A percentile compares a stretch with the other conserved stretches of the same genome.
Conservation (phyloP, 1,140 invertebrate species). For the Matsumurasca onukii region DNA sequence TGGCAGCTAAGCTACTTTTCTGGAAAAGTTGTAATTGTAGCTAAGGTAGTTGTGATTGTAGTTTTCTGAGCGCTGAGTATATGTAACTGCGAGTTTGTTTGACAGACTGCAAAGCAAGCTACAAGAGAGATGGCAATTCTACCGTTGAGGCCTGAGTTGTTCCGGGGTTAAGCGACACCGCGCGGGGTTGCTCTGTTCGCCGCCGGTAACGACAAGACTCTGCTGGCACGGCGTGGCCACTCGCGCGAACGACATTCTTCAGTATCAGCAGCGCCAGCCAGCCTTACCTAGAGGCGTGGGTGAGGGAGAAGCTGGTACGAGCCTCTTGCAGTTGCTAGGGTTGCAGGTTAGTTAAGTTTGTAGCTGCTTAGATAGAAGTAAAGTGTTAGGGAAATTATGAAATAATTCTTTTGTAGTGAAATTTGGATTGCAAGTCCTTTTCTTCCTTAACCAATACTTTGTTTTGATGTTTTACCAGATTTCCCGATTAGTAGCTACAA, state of each 20-base stretch:
- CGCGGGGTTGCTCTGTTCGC: slow-evolving; percentile 94
- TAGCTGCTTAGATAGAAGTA: too few relatives aligned
- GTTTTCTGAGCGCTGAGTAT: too few relatives aligned
- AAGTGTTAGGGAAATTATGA: too few relatives aligned
- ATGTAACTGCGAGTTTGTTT: too few relatives aligned
- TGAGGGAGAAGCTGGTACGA: slow-evolving; percentile 96
- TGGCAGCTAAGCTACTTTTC: too few relatives aligned
- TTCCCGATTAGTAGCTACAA: too few relatives aligned
- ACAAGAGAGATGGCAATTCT: slow-evolving; percentile 97
- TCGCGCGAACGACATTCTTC: slow-evolving; percentile 84
- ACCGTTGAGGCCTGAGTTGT: slow-evolving; percentile 92
- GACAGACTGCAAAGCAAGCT: slow-evolving; percentile 90
- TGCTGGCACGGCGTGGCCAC: slow-evolving; percentile 42
- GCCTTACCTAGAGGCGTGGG: slow-evolving; percentile 97
- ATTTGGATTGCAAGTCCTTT: too few relatives aligned
- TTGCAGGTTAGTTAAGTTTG: slow-evolving; percentile 60
- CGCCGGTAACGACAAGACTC: slow-evolving; percentile 73
- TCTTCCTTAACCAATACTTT: too few relatives aligned
- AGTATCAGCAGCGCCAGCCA: slow-evolving; percentile 95
- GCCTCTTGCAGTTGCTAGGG: slow-evolving; percentile 90
- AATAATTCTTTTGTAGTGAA: too few relatives aligned
- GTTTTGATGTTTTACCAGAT: too few relatives aligned
- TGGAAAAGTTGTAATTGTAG: too few relatives aligned
- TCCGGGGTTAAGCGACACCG: slow-evolving; percentile 88
- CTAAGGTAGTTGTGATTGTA: too few relatives aligned